phyloP scores from a whole-genome alignment of 2,888 invertebrate species.

The Trichogramma evanescens region DNA sequence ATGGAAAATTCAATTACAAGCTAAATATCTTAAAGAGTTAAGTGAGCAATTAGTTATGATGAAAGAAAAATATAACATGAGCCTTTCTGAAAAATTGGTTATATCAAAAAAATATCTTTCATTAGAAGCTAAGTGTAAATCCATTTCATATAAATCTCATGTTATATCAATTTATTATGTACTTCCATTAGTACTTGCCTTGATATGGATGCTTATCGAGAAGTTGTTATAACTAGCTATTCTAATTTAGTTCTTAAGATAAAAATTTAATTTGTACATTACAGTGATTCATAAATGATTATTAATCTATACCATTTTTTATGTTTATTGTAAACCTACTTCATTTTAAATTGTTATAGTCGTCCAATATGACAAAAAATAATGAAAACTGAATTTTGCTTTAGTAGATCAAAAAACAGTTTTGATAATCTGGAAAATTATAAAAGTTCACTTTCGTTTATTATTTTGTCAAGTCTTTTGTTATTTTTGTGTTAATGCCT shows the following conservation, averaged over 20 bases:
- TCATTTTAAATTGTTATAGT: no score
- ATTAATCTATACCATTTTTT: no score
- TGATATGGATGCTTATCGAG: conserved; percentile 56
- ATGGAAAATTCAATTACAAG: conserved; percentile 37
- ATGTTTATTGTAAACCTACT: no score
- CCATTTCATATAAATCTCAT: conserved; percentile 55
- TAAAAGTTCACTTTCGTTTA: no score
- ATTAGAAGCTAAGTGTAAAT: conserved; percentile 56
- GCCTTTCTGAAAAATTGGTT: conserved; percentile 57
- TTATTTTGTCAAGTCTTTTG: no score
- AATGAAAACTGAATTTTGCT: no score
- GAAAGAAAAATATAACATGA: conserved; percentile 65
- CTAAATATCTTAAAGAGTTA: conserved; percentile 57
- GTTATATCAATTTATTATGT: conserved; percentile 55
- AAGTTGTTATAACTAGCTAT: conserved; percentile 38
- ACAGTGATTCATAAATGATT: no score
- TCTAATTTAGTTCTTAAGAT: conserved; percentile 1
- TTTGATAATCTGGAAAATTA: no score
- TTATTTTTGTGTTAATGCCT: no score
- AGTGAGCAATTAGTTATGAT: conserved; percentile 68
- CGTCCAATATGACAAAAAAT: no score
- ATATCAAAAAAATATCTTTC: conserved; percentile 56
- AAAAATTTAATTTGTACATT: conserved; percentile 4
- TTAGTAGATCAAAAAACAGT: no score
- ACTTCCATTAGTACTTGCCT: conserved; percentile 54